These are phyloP conservation scores for Scaeva pyrastri DNA, from an alignment of 2,888 invertebrate species.

Conservation along the genomic window DNA sequence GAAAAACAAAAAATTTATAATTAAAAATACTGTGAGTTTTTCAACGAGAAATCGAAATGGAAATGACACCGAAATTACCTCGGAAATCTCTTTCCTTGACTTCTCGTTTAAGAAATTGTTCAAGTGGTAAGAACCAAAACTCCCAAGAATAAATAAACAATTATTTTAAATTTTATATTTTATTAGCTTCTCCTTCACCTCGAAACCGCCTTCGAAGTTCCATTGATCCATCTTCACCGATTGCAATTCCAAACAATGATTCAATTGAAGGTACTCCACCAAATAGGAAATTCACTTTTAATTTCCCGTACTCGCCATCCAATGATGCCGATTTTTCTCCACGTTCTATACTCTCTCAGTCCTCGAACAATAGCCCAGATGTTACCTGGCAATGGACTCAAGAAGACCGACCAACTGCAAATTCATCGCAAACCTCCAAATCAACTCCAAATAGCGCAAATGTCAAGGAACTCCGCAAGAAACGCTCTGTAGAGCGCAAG, in stretches of 20 bases:
- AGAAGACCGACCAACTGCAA: constrained; percentile 34
- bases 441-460: constrained; percentile 61
- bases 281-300: constrained; percentile 78
- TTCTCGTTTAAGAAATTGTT: constrained; percentile 78
- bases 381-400: constrained; percentile 81
- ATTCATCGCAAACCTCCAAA: background rate
- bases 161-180: background rate
- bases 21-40: too few relatives aligned
- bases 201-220: constrained; percentile 56
- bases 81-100: constrained; percentile 80
- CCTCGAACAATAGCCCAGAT: constrained; percentile 81
- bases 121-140: constrained; percentile 77
- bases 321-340: constrained; percentile 80
- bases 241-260: constrained; percentile 68
- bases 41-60: constrained; percentile 78
- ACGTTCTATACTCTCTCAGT: constrained; percentile 80
- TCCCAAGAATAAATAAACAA: background rate
- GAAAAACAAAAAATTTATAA: background rate
- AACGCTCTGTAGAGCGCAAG: constrained; percentile 80
- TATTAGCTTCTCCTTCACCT: constrained; percentile 79
- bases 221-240: constrained; percentile 57
- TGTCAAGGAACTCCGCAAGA: constrained; percentile 79
- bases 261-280: constrained; percentile 80
- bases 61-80: constrained; percentile 77
- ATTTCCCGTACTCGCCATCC: constrained; percentile 79